Base-by-base conservation (phyloP, 2,113 vertebrate genomes). In the Oenanthe melanoleuca region DNA sequence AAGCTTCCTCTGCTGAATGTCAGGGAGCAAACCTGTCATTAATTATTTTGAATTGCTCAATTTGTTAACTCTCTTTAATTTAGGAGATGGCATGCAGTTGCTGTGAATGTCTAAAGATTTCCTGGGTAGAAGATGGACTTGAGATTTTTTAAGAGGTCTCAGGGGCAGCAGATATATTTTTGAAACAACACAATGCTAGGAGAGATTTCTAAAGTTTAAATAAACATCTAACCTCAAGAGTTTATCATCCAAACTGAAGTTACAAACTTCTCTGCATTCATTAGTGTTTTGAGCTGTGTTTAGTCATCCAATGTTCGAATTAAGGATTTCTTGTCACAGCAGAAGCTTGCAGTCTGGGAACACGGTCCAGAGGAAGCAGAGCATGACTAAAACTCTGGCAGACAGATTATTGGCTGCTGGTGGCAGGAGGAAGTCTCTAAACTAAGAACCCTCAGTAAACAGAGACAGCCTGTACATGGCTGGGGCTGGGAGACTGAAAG, bases 301-400 rank as follows among this genome's bases (percentile, higher is more conserved):
- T 86, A 89, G 71, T 70, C 89, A 95, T 79, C 59, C 60, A 38
- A 8, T 73, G 60, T 20, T 80, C 11, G 34, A 96, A 97, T 96
- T 92, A 94, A 94, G 67, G 64, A 66, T 75, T 82, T 91, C 93
- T 91, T 89, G 61, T 80, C 47, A 34, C 59, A 89, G 60, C 64
- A 91, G 88, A 93, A 83, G 42, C 47, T 89, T 70, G 42, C 38
- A 47, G 85, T 19, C 70, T 86, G 63, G 85, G 52, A 83, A 89
- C 63, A 14, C 3, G 22, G 77, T 85, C 67, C 6, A 2, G 80
- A 50, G 75, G 84, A 92, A 89, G 55, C 0, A 0, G 72, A 66
- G 78, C 91, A 88, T 92, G 87, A 88, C 92, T 88, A 21, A 93
- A 96, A 67, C 4, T 1, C 75, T 72, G 74, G 40, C 81, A 89